A percentile compares a stretch with the other conserved stretches of the same genome.
These are phyloP conservation scores for Sylvia borin DNA, from an alignment of 2,797 vertebrate species.

Conservation along the genomic window DNA sequence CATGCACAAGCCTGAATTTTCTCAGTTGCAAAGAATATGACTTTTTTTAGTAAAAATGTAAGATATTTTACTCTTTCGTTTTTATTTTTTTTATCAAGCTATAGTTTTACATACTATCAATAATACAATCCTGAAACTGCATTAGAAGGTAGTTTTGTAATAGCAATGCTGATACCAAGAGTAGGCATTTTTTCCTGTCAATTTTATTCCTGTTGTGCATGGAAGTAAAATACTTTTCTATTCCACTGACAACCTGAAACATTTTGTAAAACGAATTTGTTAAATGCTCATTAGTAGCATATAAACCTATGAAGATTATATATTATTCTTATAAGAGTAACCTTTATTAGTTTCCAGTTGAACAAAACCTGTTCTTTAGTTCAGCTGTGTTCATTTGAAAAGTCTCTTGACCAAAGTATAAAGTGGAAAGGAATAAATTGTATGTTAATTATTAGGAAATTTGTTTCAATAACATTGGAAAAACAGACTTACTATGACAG, in stretches of 20 bases:
- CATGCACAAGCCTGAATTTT: neutral
- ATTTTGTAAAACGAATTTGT: neutral
- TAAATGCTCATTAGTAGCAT: neutral
- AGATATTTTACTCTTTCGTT: neutral
- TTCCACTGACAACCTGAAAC: neutral
- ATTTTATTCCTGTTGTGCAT: neutral
- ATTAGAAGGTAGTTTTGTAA: neutral
- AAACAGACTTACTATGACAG: neutral
- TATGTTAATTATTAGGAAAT: conserved; percentile 1
- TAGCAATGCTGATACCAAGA: neutral
- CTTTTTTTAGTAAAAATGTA: neutral
- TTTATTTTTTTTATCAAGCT: neutral
- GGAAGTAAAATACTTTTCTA: neutral
- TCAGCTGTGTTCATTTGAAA: neutral
- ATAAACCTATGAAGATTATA: neutral
- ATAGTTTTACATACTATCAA: neutral
- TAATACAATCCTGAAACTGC: neutral
- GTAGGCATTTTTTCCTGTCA: neutral
- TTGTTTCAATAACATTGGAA: neutral
- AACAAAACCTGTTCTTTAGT: neutral
- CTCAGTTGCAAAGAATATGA: neutral
- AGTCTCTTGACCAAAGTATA: neutral
- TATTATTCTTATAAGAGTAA: neutral
- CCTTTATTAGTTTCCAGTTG: neutral
- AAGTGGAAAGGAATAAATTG: conserved; percentile 16